Evolutionary conservation across 2,113 vertebrate genomes (phyloP), one percentile per base, ranked within the genome.

Genomic region (Sinocyclocheilus anophthalmus): DNA sequence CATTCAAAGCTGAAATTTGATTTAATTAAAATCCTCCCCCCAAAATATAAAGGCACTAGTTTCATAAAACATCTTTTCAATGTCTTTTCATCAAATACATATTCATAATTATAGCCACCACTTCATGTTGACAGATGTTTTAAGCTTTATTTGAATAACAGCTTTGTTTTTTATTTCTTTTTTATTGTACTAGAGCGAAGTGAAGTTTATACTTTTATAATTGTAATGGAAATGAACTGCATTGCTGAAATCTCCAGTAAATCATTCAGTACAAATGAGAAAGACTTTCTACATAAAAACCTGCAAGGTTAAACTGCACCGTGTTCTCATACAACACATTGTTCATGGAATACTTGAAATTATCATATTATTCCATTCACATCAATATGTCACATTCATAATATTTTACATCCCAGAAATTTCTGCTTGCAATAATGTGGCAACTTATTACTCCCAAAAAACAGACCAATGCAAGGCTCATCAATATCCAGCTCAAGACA

Each of bases 401-500:
- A 69, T 69, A 22, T 53, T 82, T 82, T 82, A 82, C n/a, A 26
- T 14, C 59, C 39, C n/a, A 48, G 8, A 53, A 67, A 70, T 50
- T 82, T 22, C 42, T 53, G 16, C 42, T 22, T 69, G 80, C 63
- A 48, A 69, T 33, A 70, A 0, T 82, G 63, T 3, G 1, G 39
- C 59, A 20, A 69, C 61, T 24, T 50, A 69, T 79, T 37, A 79
- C 16, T 61, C 26, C 57, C 53, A 24, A 81, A 67, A 18, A 81
- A 48, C 42, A 30, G 18, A 82, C 24, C 63, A 70, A 33, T 53
- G 16, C 80, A 76, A 63, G 39, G 69, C 33, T 81, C 53, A 67
- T 30, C 30, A 22, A 50, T 69, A 70, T 77, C 73, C 72, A 87
- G 76, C 69, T 33, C 45, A 65, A 72, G 26, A 39, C 57, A 53